Base-by-base conservation (phyloP, 2,113 vertebrate genomes). In the Turnix velox region DNA sequence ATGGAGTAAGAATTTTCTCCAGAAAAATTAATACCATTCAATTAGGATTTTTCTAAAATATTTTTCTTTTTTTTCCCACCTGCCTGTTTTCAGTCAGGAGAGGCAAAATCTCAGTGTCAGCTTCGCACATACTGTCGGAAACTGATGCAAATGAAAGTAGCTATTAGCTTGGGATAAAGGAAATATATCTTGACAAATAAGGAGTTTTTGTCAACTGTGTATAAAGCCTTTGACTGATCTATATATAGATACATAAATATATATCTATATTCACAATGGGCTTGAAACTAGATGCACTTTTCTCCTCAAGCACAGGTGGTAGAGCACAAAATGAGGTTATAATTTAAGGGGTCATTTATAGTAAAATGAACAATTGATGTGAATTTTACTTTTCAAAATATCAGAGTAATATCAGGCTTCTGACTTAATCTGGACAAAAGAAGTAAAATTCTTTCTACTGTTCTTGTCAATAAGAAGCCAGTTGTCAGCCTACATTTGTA, bases 121-220 rank as follows among this genome's bases (percentile, higher is more conserved):
- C 92, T 87, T 59, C 3, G 2, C 15, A 68, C 22, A 80, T 54
- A 65, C 18, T 93, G 59, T 83, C 91, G 84, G 82, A 84, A 93
- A 81, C 71, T 83, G 68, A 94, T 69, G 88, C 39, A 90, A 89
- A 86, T 92, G 65, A 95, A 75, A 65, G 22, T 18, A 81, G 33
- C 49, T 69, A 79, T 74, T 93, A 75, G 30, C 57, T 83, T 65
- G 48, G 58, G 62, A 84, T 94, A 84, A 92, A 73, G 45, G 33
- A 94, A 88, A 85, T 82, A 35, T 45, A 79, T 89, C 71, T 89
- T 89, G 67, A 82, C 45, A 93, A 94, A 84, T 55, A 48, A 74
- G 33, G 1, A n/a, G 1, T 51, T 93, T 84, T 87, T 93, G 77
- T 62, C 87, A 84, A 30, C 25, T 51, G 5, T 51, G 11, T 45